Evolutionary conservation across 2,797 vertebrate genomes (phyloP).

Genomic region (Threskiornis aethiopicus): DNA sequence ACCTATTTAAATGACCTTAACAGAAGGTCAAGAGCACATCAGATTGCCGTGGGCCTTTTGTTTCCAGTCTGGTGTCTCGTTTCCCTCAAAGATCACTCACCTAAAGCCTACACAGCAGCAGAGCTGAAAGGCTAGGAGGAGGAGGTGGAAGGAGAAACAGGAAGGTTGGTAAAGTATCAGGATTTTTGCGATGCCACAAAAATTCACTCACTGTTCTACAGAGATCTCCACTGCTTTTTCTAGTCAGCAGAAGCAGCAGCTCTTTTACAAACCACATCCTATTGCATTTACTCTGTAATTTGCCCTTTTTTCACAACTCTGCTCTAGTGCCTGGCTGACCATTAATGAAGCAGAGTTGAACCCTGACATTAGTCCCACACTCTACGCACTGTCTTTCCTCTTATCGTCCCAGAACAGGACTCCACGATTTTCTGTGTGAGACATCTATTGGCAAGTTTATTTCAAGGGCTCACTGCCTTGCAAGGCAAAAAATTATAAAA

Average conservation of each 20-base stretch:
- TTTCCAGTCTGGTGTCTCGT: slow-evolving; percentile 19
- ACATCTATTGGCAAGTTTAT: not conserved
- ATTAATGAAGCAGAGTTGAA: not conserved
- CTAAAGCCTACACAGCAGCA: not conserved
- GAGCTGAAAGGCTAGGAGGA: not conserved
- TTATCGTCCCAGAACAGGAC: not conserved
- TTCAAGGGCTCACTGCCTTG: not conserved
- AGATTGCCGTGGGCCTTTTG: not conserved
- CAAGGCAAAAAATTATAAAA: not conserved
- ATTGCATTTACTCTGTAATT: not conserved
- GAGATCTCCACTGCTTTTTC: not conserved
- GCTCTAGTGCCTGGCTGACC: not conserved
- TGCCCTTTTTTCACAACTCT: not conserved
- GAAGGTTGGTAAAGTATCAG: not conserved
- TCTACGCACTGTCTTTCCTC: not conserved
- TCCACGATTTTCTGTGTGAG: not conserved
- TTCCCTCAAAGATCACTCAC: slow-evolving; percentile 1
- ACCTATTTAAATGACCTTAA: slow-evolving; percentile 5
- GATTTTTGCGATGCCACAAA: not conserved
- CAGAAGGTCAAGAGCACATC: slow-evolving; percentile 24
- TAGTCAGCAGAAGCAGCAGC: not conserved
- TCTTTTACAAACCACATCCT: not conserved
- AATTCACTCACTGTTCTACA: not conserved
- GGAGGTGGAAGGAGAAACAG: not conserved
- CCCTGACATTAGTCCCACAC: not conserved